Conservation (phyloP, 2,797 vertebrate species). For the Liparis tanakae region DNA sequence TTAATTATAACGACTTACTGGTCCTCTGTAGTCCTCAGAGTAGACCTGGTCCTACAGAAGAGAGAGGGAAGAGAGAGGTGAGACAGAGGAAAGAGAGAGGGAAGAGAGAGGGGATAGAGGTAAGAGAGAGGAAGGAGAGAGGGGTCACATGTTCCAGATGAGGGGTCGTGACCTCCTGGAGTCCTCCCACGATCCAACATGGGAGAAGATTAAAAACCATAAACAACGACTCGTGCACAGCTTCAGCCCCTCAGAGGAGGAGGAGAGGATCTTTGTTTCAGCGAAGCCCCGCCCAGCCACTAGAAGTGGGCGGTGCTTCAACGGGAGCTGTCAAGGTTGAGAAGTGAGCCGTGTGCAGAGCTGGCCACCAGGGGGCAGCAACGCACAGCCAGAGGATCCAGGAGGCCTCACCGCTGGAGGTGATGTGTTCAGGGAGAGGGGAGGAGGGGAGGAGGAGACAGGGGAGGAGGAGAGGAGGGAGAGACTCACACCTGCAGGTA, state of each 20-base stretch:
- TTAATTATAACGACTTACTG: too few species aligned
- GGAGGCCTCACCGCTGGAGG: conserved; percentile 1
- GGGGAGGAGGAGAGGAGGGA: neutral
- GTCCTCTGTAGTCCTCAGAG: too few species aligned
- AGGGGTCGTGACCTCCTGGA: neutral
- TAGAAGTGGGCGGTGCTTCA: neutral
- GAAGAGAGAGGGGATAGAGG: neutral
- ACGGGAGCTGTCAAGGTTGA: neutral
- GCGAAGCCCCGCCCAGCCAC: neutral
- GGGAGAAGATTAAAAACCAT: neutral
- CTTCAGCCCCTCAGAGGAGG: neutral
- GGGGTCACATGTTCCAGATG: neutral
- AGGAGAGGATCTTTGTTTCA: neutral
- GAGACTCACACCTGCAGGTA: too few species aligned
- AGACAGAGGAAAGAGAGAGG: too few species aligned
- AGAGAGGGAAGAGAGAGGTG: too few species aligned
- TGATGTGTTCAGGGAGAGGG: conserved; percentile 2
- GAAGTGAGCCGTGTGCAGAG: rapidly evolving
- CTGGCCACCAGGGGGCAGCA: conserved; percentile 44
- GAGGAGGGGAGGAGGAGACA: neutral
- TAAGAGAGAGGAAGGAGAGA: neutral
- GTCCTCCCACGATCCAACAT: too few species aligned
- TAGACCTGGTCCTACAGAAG: too few species aligned
- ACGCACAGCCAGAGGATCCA: neutral
- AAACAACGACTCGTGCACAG: neutral